phyloP scores from a whole-genome alignment of 2,113 vertebrate genomes.

The Seriola dumerili region DNA sequence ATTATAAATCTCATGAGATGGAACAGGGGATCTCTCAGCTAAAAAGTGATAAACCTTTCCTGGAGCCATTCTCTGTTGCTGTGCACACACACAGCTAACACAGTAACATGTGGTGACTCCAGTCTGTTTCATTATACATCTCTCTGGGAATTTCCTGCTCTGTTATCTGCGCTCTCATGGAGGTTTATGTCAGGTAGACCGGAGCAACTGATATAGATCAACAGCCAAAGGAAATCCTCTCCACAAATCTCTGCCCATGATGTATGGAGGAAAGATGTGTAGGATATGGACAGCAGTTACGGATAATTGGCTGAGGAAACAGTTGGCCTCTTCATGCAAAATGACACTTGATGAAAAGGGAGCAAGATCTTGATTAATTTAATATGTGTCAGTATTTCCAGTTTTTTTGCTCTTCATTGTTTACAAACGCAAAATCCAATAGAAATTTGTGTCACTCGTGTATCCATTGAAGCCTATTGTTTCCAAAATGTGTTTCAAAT shows the following conservation, averaged over 20 bases:
- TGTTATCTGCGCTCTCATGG: slow-evolving; percentile 38
- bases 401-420: slow-evolving; percentile 2
- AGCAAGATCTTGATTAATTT: slow-evolving; percentile 7
- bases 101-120: not conserved
- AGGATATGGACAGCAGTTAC: slow-evolving; percentile 8
- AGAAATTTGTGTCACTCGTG: not conserved
- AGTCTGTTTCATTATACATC: slow-evolving; percentile 15
- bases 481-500: slow-evolving; percentile 11
- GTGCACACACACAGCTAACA: slow-evolving; percentile 7
- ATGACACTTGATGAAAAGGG: not conserved
- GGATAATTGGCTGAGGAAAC: not conserved
- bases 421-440: slow-evolving; percentile 8
- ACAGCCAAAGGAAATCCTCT: slow-evolving; percentile 55
- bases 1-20: slow-evolving; percentile 61
- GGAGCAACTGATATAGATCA: slow-evolving; percentile 51
- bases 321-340: not conserved
- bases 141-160: slow-evolving; percentile 47
- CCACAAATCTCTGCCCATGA: slow-evolving; percentile 33
- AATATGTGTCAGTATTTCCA: not conserved
- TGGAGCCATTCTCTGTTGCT: slow-evolving; percentile 49
- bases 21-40: slow-evolving; percentile 42
- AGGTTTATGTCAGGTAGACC: slow-evolving; percentile 41
- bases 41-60: slow-evolving; percentile 71
- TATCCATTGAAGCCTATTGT: not conserved
- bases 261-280: slow-evolving; percentile 36